Conservation (phyloP, 2,113 vertebrate genomes). For the Hemiprocne comata region DNA sequence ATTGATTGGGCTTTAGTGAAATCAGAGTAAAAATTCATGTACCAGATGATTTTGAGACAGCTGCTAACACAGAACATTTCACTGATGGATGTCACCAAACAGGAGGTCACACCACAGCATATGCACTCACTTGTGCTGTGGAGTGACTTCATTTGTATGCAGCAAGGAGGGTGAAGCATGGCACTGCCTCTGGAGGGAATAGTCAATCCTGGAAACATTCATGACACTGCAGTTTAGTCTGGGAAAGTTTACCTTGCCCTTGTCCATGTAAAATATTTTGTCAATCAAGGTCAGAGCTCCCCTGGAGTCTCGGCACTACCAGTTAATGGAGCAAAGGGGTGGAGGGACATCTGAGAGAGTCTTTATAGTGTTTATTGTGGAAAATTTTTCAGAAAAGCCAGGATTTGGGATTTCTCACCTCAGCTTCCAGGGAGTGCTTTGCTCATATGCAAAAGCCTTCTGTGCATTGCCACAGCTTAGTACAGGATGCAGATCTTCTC, state of each 20-base stretch:
- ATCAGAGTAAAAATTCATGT: constrained; percentile 50
- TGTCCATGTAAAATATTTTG: constrained; percentile 1
- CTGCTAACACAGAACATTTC: constrained; percentile 1
- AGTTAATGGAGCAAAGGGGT: background rate
- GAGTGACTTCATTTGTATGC: constrained; percentile 50
- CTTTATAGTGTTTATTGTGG: background rate
- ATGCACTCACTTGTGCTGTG: background rate
- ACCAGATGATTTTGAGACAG: constrained; percentile 42
- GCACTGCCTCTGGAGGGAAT: constrained; percentile 34
- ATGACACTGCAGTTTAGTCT: background rate
- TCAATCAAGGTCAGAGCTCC: constrained; percentile 36
- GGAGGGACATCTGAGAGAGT: background rate
- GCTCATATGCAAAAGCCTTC: background rate
- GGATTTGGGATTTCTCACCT: background rate
- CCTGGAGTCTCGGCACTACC: background rate
- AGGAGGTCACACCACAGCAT: constrained; percentile 24
- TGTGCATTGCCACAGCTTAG: background rate
- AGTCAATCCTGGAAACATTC: constrained; percentile 48
- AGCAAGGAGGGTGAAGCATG: background rate
- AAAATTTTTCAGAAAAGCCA: background rate
- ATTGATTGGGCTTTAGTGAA: constrained; percentile 52
- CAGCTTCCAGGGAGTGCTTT: background rate
- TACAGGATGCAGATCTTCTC: background rate
- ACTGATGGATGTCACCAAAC: constrained; percentile 43
- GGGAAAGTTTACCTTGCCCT: constrained; percentile 44